Evolutionary conservation across 1,140 invertebrate species (phyloP), one percentile per base, ranked within the genome.

Genomic region (Dendroctonus ponderosae): DNA sequence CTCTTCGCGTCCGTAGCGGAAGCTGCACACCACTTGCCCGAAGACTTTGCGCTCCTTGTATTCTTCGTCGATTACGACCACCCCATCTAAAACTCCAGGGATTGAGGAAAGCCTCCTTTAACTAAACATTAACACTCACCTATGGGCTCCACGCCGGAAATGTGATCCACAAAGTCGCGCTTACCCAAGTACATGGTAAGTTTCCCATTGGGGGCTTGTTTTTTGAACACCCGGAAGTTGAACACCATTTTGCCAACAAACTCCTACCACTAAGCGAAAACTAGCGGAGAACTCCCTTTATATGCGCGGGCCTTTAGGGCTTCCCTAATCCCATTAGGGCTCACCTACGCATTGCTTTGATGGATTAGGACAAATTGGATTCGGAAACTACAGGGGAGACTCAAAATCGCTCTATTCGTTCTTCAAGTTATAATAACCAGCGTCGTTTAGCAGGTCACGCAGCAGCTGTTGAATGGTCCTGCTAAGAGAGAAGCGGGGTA

Each of bases 1-100:
- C 78, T 99, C 95, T 80, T 99, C 97, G 40, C 97, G 85, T 1
- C 97, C 97, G 82, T 99, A 99, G 5, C 97, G 89, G 80, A 99
- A 99, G 44, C 93, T 96, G 79, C 96, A 97, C 12, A 99, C 83
- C 37, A 99, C 84, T 79, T 98, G 95, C 5, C 92, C 95, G 82
- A 91, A 98, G 14, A 99, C 85, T 79, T 92, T 93, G 38, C 92
- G 84, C 26, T 87, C 86, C 60, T 89, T 89, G 79, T 98, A 98
- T 64, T 96, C 93, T 52, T 91, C 88, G 77, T 98, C 94, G 63
- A 99, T 79, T 0, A 97, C 82, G 6, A 98, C 84, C 15, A 99
- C 93, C 6, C 96, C 97, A 85, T 99, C 94, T 96, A 79, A 39
- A 46, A 15, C 41, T 43, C 38, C 26, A 14, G 57, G 8, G 8